Evolutionary conservation across 2,113 vertebrate species (phyloP).

Genomic region (Gadus macrocephalus): DNA sequence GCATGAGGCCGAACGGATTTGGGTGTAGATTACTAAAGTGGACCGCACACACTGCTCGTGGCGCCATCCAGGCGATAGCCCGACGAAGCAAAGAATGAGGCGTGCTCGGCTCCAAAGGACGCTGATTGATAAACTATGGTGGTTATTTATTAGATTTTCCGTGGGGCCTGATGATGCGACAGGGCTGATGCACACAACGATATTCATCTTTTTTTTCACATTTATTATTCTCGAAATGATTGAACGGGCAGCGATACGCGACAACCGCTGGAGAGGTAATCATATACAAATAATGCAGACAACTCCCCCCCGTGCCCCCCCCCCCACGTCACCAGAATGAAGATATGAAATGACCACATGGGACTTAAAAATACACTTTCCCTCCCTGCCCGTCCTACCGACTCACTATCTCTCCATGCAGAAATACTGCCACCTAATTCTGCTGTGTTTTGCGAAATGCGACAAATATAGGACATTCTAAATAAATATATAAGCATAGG

Average conservation of each 20-base stretch:
- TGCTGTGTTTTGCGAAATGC: too few relatives aligned
- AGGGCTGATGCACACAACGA: not conserved
- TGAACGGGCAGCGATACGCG: not conserved
- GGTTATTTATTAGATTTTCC: not conserved
- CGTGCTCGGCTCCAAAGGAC: too few relatives aligned
- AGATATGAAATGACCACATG: too few relatives aligned
- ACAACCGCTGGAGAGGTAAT: conserved; percentile 9
- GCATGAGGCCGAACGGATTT: conserved; percentile 28
- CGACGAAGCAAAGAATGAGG: not conserved
- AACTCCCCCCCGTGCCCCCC: too few relatives aligned
- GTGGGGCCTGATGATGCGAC: not conserved
- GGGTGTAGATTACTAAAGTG: conserved; percentile 42
- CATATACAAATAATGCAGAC: not conserved
- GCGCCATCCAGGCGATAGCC: not conserved
- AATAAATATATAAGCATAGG: too few relatives aligned
- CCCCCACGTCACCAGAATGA: too few relatives aligned
- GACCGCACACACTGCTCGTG: not conserved
- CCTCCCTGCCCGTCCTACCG: too few relatives aligned
- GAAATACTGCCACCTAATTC: too few relatives aligned
- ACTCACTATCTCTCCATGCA: too few relatives aligned
- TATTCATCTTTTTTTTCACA: not conserved
- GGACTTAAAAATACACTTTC: too few relatives aligned
- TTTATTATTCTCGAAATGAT: not conserved
- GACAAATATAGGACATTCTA: too few relatives aligned
- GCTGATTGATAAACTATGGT: too few relatives aligned